Percentiles rank a stretch among this genome's conserved stretches.
phyloP scores from a whole-genome alignment of 2,888 invertebrate species.

The Trissolcus japonicus region DNA sequence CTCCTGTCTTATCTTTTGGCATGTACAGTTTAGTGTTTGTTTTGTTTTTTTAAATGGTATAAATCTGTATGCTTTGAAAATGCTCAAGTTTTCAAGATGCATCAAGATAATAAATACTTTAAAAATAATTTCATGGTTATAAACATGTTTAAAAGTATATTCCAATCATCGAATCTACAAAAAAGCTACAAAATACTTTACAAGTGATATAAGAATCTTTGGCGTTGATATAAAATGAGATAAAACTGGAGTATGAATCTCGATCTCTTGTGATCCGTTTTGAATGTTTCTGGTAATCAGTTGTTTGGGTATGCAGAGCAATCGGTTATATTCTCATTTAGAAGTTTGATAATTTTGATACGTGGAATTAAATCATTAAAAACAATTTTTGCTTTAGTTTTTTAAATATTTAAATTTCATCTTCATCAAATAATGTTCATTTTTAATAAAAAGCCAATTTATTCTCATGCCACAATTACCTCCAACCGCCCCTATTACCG shows the following conservation, averaged over 20 bases:
- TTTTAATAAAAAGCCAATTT: no score
- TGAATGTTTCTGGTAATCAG: slow-evolving; percentile 6
- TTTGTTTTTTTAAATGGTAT: slow-evolving; percentile 23
- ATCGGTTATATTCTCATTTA: no score
- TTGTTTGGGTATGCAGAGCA: background rate
- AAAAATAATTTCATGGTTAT: slow-evolving; percentile 16
- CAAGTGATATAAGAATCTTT: slow-evolving; percentile 21
- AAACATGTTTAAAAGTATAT: slow-evolving; percentile 11
- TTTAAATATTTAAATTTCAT: no score
- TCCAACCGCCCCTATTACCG: no score
- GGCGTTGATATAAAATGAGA: slow-evolving; percentile 7
- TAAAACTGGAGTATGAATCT: slow-evolving; percentile 12
- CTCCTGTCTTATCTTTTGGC: slow-evolving; percentile 14
- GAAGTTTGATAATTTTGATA: background rate
- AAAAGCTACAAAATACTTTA: no score
- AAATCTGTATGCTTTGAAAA: slow-evolving; percentile 7
- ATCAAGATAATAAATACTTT: slow-evolving; percentile 23
- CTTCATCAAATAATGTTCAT: no score
- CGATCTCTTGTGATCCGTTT: slow-evolving; percentile 8
- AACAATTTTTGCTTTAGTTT: no score
- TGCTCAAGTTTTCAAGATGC: slow-evolving; percentile 18
- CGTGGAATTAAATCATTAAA: background rate
- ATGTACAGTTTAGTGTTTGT: slow-evolving; percentile 13
- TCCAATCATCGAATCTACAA: background rate
- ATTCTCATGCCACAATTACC: no score